Evolutionary conservation across 2,888 invertebrate species (phyloP), one percentile per base, ranked within the genome.

Genomic region (Iselma pallidipennis): DNA sequence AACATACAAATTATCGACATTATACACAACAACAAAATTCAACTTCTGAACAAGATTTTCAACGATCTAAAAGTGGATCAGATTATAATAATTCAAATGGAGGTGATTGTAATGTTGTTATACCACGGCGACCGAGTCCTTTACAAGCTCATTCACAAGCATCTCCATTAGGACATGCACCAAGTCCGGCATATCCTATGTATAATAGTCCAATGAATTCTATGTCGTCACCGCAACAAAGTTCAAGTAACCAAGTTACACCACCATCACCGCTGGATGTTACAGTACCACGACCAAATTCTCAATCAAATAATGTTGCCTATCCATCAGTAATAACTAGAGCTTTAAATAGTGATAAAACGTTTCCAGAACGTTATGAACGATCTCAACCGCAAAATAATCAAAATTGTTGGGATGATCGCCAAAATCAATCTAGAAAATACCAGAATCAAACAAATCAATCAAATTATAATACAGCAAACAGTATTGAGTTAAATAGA

Each of bases 301-400:
- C 85, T 0, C 84, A 84, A 71, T 85, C 86, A 49, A 84, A 82
- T 74, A 80, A 77, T 65, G 90, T 92, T 64, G 92, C 88, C 59
- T 93, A 94, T 79, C 90, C 93, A 54, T 92, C 92, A 68, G 93
- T 94, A 64, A 94, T 94, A 74, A 91, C 91, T 42, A 84, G 91
- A 74, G 88, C 91, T 71, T 79, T 89, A 73, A 89, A 88, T 66
- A 82, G 86, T 57, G 86, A 88, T 69, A 89, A 89, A 79, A 85
- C 77, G 66, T 79, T 76, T 64, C 67, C 81, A 70, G 86, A 87
- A 71, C 80, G 86, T 69, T 87, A 83, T 78, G 87, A 86, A 63
- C 80, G 85, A 66, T 49, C 70, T 23, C 66, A 67, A 51, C 69
- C 62, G 23, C 68, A 68, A 42, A 67, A 63, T 51, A 68, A 72